Base-by-base conservation (phyloP, 1,140 invertebrate genomes). In the Eriocheir sinensis region DNA sequence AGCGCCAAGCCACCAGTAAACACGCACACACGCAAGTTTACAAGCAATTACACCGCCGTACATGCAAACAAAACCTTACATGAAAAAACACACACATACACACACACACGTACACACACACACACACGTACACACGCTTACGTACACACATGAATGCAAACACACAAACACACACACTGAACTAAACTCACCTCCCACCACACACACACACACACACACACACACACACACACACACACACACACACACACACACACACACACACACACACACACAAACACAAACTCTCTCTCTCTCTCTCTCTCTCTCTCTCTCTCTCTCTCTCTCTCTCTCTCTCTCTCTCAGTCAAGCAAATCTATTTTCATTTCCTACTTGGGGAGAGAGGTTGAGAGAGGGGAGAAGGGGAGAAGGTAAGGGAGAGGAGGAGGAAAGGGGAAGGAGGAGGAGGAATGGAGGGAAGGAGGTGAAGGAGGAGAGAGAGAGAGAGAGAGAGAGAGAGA, bases 331-430 rank as follows among this genome's bases (percentile, higher is more conserved):
- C 36, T 30, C 41, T 60, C 89, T 72, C 30, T 53, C 48, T 38
- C 92, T 83, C 88, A 88, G 88, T 93, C 48, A 86, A 83, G 48
- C 83, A 93, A 89, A 93, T 93, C 92, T 89, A 93, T 93, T 93
- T 93, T 93, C 92, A 93, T 93, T 93, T 93, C 92, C 92, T 93
- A 83, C 88, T 34, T 32, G 92, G 92, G 92, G 83, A 17, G 85
- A n/a, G 60, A 40, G 79, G 80, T 60, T 17, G 53, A 17, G 60
- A 27, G 90, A 40, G 60, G 21, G 90, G 72, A 40, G 72, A 38
- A n/a, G 72, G 34, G 34, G 36, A 15, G 32, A 32, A 32, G 81
- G 81, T n/a, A 44, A 41, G 38, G 72, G 72, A 72, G 80, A 48
- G 38, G 36, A 34, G 40, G 44, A 3, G 32, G 41, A 30, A 30